Conservation (phyloP, 1,140 invertebrate species). For the Chymomyza costata region DNA sequence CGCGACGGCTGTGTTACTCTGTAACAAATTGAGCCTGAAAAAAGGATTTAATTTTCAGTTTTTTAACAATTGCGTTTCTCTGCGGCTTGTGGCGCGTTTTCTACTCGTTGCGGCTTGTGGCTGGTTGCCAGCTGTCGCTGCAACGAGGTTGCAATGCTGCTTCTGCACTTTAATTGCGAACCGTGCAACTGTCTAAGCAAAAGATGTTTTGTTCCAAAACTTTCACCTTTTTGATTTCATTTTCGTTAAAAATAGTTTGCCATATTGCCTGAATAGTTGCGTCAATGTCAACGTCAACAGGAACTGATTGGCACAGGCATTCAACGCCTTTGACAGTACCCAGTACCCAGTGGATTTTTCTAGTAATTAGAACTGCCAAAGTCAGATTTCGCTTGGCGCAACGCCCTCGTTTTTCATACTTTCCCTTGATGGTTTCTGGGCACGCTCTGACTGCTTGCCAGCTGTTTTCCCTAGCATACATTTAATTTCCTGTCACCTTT, state of each 20-base stretch:
- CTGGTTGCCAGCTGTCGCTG: slow-evolving; percentile 27
- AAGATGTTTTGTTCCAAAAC: neutral
- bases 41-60: slow-evolving; percentile 48
- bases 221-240: slow-evolving; percentile 35
- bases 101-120: slow-evolving; percentile 16
- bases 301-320: slow-evolving; percentile 26
- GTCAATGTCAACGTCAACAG: slow-evolving; percentile 7
- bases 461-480: slow-evolving; percentile 12
- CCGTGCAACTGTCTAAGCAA: no score
- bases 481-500: slow-evolving; percentile 25
- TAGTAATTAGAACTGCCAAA: slow-evolving; percentile 11
- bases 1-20: neutral
- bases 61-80: slow-evolving; percentile 43
- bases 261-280: slow-evolving; percentile 6
- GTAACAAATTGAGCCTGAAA: slow-evolving; percentile 43
- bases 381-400: slow-evolving; percentile 29
- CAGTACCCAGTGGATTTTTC: slow-evolving; percentile 10
- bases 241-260: slow-evolving; percentile 13
- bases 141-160: neutral
- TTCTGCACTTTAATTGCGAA: no score
- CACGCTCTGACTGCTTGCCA: slow-evolving; percentile 12
- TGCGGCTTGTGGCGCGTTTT: slow-evolving; percentile 37
- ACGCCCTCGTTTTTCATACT: slow-evolving; percentile 25
- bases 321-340: slow-evolving; percentile 27
- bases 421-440: slow-evolving; percentile 17